A percentile compares a stretch with the other conserved stretches of the same genome.
These are phyloP conservation scores for Dolichallabes microphthalmus DNA, from an alignment of 2,113 vertebrate genomes.

Conservation along the genomic window DNA sequence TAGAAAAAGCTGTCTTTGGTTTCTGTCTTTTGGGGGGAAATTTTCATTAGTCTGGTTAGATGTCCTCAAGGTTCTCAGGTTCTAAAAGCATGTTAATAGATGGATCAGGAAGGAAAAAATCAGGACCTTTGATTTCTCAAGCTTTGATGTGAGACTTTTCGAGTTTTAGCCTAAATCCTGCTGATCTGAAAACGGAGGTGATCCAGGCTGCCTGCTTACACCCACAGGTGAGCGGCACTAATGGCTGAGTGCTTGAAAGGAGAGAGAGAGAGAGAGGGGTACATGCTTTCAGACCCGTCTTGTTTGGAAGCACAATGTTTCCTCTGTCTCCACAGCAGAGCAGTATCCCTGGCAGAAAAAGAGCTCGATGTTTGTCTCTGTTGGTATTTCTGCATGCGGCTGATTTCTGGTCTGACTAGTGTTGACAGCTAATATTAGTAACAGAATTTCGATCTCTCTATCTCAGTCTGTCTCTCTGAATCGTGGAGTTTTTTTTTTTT, in stretches of 20 bases:
- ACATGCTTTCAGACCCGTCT: neutral
- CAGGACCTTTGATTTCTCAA: neutral
- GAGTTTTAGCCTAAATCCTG: neutral
- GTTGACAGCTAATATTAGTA: slow-evolving; percentile 29
- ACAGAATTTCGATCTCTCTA: slow-evolving; percentile 4
- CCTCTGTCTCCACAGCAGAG: slow-evolving; percentile 25
- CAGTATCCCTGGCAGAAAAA: neutral
- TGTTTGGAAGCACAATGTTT: slow-evolving; percentile 20
- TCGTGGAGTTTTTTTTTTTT: neutral
- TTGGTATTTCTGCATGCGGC: slow-evolving; percentile 3
- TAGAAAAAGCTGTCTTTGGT: neutral
- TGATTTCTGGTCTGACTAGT: slow-evolving; percentile 3
- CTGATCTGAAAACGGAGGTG: slow-evolving; percentile 13
- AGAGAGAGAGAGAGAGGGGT: neutral
- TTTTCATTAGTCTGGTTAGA: neutral
- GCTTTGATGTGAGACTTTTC: neutral
- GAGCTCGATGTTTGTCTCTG: slow-evolving; percentile 14
- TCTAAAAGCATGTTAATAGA: neutral
- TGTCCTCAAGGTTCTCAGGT: neutral
- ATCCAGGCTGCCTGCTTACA: neutral
- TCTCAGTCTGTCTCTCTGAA: neutral
- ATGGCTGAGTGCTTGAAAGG: slow-evolving; percentile 17
- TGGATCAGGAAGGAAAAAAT: neutral
- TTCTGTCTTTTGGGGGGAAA: neutral
- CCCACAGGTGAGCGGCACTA: slow-evolving; percentile 11